Conservation (phyloP, 2,113 vertebrate species). For the Corythaixoides concolor region DNA sequence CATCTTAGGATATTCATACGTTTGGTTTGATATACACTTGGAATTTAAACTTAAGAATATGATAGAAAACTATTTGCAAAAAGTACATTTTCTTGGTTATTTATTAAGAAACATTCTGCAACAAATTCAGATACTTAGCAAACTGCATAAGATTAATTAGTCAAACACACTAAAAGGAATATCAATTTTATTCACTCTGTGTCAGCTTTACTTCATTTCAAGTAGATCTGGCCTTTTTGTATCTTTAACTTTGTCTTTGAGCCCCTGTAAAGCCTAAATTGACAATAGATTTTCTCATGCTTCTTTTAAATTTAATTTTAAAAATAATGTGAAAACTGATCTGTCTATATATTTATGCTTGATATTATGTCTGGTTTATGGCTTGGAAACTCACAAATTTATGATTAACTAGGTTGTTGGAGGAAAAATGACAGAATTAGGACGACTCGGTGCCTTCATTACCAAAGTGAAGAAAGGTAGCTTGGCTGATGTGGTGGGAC, state of each 20-base stretch:
- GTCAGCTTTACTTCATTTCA: not conserved
- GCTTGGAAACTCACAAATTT: constrained; percentile 46
- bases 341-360: not conserved
- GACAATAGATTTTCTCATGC: not conserved
- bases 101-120: not conserved
- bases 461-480: constrained; percentile 99
- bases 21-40: not conserved
- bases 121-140: not conserved
- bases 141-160: not conserved
- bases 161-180: not conserved
- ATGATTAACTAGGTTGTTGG: constrained; percentile 88
- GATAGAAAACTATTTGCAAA: not conserved
- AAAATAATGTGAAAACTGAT: not conserved
- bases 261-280: not conserved
- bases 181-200: not conserved
- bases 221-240: not conserved
- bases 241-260: not conserved
- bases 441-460: constrained; percentile 97
- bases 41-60: not conserved
- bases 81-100: not conserved
- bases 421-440: constrained; percentile 94
- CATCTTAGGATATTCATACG: not conserved
- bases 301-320: not conserved
- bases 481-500: constrained; percentile 95
- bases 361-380: not conserved